Percentiles rank a stretch among this genome's conserved stretches.
Conservation (phyloP, 2,113 vertebrate genomes). For the Poecile atricapillus region DNA sequence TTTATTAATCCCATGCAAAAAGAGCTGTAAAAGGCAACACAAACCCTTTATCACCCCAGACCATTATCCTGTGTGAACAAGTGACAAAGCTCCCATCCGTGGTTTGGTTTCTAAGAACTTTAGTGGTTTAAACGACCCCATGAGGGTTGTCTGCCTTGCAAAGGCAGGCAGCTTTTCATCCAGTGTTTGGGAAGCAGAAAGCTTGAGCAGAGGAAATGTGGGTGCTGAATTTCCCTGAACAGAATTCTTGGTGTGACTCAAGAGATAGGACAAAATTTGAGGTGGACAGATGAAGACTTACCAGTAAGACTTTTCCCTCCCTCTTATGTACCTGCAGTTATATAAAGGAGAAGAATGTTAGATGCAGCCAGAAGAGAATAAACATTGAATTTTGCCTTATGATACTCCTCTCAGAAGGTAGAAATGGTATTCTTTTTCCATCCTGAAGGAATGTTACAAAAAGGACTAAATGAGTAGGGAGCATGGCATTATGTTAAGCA, state of each 20-base stretch:
- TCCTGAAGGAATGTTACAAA: not conserved
- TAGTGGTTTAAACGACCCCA: not conserved
- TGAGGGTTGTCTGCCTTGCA: not conserved
- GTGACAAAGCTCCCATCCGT: not conserved
- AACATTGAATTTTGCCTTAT: not conserved
- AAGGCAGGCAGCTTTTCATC: not conserved
- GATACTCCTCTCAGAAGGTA: not conserved
- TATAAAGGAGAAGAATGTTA: not conserved
- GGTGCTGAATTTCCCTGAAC: not conserved
- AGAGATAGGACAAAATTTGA: not conserved
- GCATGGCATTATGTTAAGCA: not conserved
- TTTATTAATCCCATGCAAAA: not conserved
- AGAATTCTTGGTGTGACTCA: not conserved
- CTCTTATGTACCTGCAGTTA: not conserved
- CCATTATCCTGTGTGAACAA: not conserved
- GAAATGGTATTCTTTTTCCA: not conserved
- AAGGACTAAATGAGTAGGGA: not conserved
- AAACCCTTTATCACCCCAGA: not conserved
- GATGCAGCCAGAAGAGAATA: not conserved
- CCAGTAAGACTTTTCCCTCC: not conserved
- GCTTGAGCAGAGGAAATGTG: not conserved
- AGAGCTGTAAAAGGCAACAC: not conserved
- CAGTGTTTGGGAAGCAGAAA: not conserved
- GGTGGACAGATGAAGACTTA: not conserved
- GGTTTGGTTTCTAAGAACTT: not conserved